Percentiles rank a stretch among this genome's conserved stretches.
Conservation (phyloP, 1,140 invertebrate genomes). For the Pectinophora gossypiella region DNA sequence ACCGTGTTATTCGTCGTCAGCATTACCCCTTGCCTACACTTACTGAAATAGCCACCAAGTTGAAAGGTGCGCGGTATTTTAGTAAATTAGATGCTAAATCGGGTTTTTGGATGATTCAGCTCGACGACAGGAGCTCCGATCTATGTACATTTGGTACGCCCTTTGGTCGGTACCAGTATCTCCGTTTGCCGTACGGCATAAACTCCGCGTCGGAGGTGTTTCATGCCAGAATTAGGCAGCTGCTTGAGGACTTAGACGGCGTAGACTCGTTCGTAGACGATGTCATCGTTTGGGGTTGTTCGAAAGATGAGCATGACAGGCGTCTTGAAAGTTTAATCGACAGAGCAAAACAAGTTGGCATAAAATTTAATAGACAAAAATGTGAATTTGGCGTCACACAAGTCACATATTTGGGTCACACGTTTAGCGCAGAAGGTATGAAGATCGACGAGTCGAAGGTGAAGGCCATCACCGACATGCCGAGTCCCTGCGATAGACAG, state of each 20-base stretch:
- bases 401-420: conserved; percentile 43
- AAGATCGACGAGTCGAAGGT: conserved; percentile 39
- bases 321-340: conserved; percentile 42
- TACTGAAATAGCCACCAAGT: background rate
- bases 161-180: conserved; percentile 32
- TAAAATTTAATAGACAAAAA: conserved; percentile 46
- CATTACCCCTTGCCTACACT: conserved; percentile 5
- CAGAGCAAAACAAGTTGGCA: conserved; percentile 25
- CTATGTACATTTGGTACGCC: conserved; percentile 39
- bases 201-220: conserved; percentile 35
- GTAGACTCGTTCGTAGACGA: conserved; percentile 38
- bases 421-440: conserved; percentile 30
- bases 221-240: conserved; percentile 21
- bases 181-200: conserved; percentile 46
- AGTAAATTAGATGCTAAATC: conserved; percentile 34
- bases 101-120: conserved; percentile 56
- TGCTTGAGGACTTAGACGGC: conserved; percentile 28
- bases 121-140: conserved; percentile 37
- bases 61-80: background rate
- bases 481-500: conserved; percentile 13
- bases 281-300: conserved; percentile 32
- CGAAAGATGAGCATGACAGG: conserved; percentile 30
- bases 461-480: conserved; percentile 43
- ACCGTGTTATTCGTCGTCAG: conserved; percentile 18
- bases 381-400: conserved; percentile 27